Conservation (phyloP, 1,140 invertebrate species). For the Solenopsis invicta region DNA sequence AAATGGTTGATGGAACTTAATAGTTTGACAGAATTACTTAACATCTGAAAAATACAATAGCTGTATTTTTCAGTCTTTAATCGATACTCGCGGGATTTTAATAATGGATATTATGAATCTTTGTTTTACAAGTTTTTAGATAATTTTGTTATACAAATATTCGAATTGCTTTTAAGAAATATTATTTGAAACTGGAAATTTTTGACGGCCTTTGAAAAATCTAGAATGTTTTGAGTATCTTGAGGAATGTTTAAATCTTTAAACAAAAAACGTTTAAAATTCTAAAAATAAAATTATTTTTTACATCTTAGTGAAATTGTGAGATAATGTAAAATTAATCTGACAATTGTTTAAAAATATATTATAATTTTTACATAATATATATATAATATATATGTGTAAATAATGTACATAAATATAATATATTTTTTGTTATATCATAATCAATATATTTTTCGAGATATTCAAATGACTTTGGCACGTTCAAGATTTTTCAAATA, state of each 20-base stretch:
- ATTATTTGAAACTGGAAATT: not conserved
- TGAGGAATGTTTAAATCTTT: not conserved
- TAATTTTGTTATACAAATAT: not conserved
- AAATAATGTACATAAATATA: slow-evolving; percentile 3
- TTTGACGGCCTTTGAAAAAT: not conserved
- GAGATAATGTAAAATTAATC: not conserved
- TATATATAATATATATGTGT: not conserved
- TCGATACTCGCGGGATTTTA: not conserved
- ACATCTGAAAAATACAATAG: slow-evolving; percentile 4
- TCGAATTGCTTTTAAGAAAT: not conserved
- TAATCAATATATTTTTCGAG: not conserved
- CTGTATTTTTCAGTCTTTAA: not conserved
- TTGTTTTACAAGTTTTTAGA: not conserved
- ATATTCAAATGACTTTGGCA: not conserved
- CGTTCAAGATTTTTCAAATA: slow-evolving; percentile 17
- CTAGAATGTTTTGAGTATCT: not conserved
- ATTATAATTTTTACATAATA: slow-evolving; percentile 1
- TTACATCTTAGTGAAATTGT: not conserved
- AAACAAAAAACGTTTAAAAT: not conserved
- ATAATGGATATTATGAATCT: not conserved
- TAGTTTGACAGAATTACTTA: not conserved
- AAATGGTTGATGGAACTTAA: not conserved
- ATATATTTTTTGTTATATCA: not conserved
- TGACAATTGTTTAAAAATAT: slow-evolving; percentile 7
- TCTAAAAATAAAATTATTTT: slow-evolving; percentile 14